Evolutionary conservation across 1,140 invertebrate genomes (phyloP).

Genomic region (Calosoma granatense): DNA sequence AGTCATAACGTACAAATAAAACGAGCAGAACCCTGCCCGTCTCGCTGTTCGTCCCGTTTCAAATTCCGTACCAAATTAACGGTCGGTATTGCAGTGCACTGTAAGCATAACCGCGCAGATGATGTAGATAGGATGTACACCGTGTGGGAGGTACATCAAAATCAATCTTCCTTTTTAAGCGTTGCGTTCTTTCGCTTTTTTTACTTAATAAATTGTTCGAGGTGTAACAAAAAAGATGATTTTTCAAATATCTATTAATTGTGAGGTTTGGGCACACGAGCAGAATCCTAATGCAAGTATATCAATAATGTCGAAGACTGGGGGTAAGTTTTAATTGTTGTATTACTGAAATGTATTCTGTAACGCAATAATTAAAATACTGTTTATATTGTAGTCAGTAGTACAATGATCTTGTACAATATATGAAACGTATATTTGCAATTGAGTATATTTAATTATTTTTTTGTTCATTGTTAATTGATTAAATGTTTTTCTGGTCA

Average conservation of each 20-base stretch:
- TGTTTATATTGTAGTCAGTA: no score
- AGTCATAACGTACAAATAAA: conserved; percentile 4
- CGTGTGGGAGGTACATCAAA: no score
- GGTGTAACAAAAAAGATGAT: no score
- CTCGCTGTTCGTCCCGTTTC: background rate
- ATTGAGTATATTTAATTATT: background rate
- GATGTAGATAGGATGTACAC: no score
- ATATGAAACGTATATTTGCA: background rate
- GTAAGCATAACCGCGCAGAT: no score
- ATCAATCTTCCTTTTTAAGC: no score
- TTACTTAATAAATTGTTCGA: no score
- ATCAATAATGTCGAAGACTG: background rate
- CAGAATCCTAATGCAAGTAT: background rate
- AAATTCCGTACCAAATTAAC: background rate
- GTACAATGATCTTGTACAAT: background rate
- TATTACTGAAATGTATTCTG: no score
- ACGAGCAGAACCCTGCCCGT: background rate
- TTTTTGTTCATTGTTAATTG: background rate
- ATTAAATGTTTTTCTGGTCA: background rate
- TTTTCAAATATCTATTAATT: no score
- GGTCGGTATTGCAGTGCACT: background rate
- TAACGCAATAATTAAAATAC: background rate
- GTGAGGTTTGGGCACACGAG: no score
- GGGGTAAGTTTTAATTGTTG: background rate
- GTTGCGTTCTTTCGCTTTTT: no score